A percentile compares a stretch with the other conserved stretches of the same genome.
phyloP scores from a whole-genome alignment of 1,140 invertebrate genomes.

The Drosophila arizonae region DNA sequence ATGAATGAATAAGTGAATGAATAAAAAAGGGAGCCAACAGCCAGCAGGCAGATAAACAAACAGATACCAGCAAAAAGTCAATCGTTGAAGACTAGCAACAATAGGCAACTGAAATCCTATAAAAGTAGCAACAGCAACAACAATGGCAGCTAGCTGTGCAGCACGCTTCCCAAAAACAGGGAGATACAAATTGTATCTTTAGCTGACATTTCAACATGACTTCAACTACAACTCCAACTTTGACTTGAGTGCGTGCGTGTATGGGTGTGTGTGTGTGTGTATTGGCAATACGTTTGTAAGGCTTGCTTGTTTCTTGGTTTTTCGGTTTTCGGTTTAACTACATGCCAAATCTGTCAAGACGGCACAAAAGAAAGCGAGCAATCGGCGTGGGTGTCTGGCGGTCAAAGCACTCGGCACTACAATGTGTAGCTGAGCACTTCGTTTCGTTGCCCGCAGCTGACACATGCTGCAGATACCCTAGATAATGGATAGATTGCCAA shows the following conservation, averaged over 20 bases:
- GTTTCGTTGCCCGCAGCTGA: slow-evolving; percentile 40
- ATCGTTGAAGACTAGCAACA: slow-evolving; percentile 65
- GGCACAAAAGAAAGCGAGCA: slow-evolving; percentile 65
- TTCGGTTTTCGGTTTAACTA: slow-evolving; percentile 28
- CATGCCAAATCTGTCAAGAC: slow-evolving; percentile 43
- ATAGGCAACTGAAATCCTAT: slow-evolving; percentile 47
- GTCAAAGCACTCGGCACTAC: slow-evolving; percentile 63
- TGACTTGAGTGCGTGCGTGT: slow-evolving; percentile 25
- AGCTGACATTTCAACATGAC: slow-evolving; percentile 75
- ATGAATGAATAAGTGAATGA: slow-evolving; percentile 46
- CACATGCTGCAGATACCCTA: slow-evolving; percentile 26
- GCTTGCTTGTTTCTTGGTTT: slow-evolving; percentile 2
- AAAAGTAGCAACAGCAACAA: slow-evolving; percentile 29
- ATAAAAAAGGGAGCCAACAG: slow-evolving; percentile 45
- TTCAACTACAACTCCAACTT: slow-evolving; percentile 24
- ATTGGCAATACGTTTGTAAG: slow-evolving; percentile 43
- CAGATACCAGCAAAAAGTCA: slow-evolving; percentile 59
- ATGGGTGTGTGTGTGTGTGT: slow-evolving; percentile 15
- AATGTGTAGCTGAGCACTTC: slow-evolving; percentile 32
- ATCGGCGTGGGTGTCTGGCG: slow-evolving; percentile 62
- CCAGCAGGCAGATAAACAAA: slow-evolving; percentile 51
- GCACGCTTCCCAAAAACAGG: slow-evolving; percentile 66
- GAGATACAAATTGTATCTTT: slow-evolving; percentile 69
- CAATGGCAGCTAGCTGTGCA: slow-evolving; percentile 31
- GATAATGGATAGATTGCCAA: slow-evolving; percentile 34